Conservation (phyloP, 2,113 vertebrate species). For the Odocoileus hemionus region DNA sequence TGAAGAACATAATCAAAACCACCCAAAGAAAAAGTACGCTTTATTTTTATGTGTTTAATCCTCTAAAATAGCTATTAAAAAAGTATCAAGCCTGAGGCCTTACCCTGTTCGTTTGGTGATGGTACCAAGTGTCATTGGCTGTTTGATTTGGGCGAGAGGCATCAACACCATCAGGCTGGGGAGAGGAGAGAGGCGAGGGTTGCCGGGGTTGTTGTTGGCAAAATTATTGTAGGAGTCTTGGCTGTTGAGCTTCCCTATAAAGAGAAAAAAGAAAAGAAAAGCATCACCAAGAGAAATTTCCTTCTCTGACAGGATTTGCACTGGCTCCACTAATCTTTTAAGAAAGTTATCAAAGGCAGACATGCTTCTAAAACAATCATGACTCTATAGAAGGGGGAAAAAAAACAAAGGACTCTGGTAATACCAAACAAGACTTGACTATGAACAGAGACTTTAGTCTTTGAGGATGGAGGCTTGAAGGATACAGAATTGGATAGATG, state of each 20-base stretch:
- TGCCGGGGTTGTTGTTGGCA: constrained; percentile 95
- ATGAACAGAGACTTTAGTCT: neutral
- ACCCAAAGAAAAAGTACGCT: neutral
- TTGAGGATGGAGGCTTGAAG: neutral
- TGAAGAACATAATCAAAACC: constrained; percentile 51
- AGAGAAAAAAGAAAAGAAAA: constrained; percentile 45
- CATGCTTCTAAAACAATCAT: neutral
- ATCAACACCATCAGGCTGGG: constrained; percentile 92
- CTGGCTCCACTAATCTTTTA: neutral
- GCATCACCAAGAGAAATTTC: neutral
- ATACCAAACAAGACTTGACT: neutral
- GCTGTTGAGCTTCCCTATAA: constrained; percentile 87
- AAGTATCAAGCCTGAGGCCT: constrained; percentile 65
- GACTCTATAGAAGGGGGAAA: neutral
- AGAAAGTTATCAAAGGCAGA: constrained; percentile 16
- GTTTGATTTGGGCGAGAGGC: constrained; percentile 97
- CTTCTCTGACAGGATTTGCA: neutral
- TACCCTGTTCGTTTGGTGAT: constrained; percentile 98
- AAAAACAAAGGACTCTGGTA: neutral
- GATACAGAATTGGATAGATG: neutral
- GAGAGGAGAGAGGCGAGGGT: constrained; percentile 92
- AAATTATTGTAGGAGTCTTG: constrained; percentile 98
- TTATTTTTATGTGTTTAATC: neutral
- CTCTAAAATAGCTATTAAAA: neutral
- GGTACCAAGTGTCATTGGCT: constrained; percentile 96